phyloP scores from a whole-genome alignment of 64 coral and sea anemone genomes.

The Orbicella faveolata region DNA sequence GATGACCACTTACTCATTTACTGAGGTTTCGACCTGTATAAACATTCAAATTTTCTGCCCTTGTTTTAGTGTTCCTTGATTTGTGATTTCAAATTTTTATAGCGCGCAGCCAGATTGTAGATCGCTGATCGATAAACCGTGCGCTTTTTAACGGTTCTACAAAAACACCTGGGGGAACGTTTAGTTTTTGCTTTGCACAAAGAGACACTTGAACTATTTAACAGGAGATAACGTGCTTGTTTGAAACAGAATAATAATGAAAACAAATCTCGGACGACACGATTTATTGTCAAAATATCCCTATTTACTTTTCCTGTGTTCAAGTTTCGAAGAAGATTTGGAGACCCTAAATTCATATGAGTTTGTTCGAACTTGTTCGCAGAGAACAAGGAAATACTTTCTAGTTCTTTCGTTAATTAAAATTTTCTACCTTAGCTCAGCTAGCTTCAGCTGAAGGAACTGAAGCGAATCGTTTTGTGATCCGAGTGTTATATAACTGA shows the following conservation, averaged over 20 bases:
- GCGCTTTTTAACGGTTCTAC: background rate
- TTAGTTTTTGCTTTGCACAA: background rate
- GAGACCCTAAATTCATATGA: no score
- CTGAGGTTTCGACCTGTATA: no score
- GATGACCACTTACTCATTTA: no score
- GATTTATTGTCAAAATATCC: background rate
- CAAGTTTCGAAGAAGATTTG: background rate
- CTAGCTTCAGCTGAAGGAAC: background rate
- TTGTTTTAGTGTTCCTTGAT: no score
- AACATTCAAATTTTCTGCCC: no score
- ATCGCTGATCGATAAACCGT: background rate
- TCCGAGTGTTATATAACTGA: background rate
- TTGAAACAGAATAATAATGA: background rate
- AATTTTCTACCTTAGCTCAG: background rate
- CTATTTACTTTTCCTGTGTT: background rate
- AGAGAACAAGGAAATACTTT: background rate
- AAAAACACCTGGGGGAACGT: background rate
- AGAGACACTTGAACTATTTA: background rate
- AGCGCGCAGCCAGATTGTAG: background rate
- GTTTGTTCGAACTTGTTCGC: slow-evolving; percentile 4
- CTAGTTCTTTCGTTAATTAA: background rate
- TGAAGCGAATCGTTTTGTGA: background rate
- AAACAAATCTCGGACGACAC: background rate
- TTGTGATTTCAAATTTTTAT: no score
- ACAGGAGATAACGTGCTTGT: background rate